Percentiles rank a stretch among this genome's conserved stretches.
phyloP scores from a whole-genome alignment of 2,888 invertebrate genomes.

The Idaea biselata region DNA sequence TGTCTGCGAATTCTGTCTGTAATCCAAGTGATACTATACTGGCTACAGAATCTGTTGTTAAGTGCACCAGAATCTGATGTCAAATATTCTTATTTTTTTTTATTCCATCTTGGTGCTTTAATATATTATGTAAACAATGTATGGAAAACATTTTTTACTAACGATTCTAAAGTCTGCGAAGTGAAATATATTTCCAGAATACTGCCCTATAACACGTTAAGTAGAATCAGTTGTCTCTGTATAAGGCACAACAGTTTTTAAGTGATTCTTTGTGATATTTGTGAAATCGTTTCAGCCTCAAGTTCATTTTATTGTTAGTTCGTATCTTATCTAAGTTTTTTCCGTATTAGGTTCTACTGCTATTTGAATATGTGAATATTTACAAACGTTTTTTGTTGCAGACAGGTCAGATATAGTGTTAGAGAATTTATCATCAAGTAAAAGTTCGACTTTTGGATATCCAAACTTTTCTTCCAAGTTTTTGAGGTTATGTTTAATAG shows the following conservation, averaged over 20 bases:
- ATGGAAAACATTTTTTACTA: not conserved
- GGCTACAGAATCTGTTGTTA: too few species aligned
- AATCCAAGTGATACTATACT: too few species aligned
- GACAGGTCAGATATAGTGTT: not conserved
- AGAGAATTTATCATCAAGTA: not conserved
- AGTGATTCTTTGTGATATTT: conserved; percentile 36
- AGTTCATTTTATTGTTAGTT: conserved; percentile 33
- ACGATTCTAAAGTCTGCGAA: not conserved
- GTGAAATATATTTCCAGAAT: conserved; percentile 14
- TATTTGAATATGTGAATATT: conserved; percentile 16
- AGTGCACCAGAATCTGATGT: too few species aligned
- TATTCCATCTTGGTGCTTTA: too few species aligned
- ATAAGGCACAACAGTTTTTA: conserved; percentile 40
- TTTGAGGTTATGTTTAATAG: not conserved
- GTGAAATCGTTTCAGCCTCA: conserved; percentile 36
- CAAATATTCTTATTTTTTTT: too few species aligned
- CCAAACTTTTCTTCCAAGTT: not conserved
- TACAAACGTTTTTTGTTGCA: not conserved
- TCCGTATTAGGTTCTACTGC: conserved; percentile 25
- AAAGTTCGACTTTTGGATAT: too few species aligned
- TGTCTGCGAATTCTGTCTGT: too few species aligned
- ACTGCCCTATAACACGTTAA: conserved; percentile 30
- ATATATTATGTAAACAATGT: too few species aligned
- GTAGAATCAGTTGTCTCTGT: conserved; percentile 39
- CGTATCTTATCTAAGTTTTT: conserved; percentile 32